phyloP scores from a whole-genome alignment of 2,113 vertebrate species.

The Triplophysa dalaica region DNA sequence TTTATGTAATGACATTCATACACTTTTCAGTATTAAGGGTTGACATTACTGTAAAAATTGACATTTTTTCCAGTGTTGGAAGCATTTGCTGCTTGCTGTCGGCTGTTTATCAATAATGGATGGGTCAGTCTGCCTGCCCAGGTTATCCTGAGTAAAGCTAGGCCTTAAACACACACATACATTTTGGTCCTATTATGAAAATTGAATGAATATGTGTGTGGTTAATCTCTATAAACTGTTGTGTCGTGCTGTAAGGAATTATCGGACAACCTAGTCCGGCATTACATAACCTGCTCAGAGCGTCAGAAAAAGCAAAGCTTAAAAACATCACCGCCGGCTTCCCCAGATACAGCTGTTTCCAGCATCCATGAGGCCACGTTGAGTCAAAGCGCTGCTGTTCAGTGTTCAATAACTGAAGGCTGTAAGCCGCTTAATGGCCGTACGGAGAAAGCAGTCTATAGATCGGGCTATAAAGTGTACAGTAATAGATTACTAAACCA shows the following conservation, averaged over 20 bases:
- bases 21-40: too few relatives aligned
- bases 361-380: not conserved
- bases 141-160: not conserved
- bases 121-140: not conserved
- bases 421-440: constrained; percentile 13
- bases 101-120: constrained; percentile 32
- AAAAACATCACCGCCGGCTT: constrained; percentile 9
- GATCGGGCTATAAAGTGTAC: not conserved
- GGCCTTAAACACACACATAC: not conserved
- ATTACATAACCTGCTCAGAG: constrained; percentile 67
- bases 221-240: constrained; percentile 44
- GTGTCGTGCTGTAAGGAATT: constrained; percentile 58
- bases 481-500: too few relatives aligned
- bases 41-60: too few relatives aligned
- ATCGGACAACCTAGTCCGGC: constrained; percentile 52
- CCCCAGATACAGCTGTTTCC: constrained; percentile 10
- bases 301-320: constrained; percentile 56
- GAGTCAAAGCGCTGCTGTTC: not conserved
- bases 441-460: not conserved
- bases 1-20: too few relatives aligned
- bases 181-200: not conserved
- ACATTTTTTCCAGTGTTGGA: too few relatives aligned
- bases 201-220: not conserved
- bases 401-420: not conserved
- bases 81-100: not conserved